Conservation (phyloP, 2,888 invertebrate genomes). For the Cantharis flavilabris region DNA sequence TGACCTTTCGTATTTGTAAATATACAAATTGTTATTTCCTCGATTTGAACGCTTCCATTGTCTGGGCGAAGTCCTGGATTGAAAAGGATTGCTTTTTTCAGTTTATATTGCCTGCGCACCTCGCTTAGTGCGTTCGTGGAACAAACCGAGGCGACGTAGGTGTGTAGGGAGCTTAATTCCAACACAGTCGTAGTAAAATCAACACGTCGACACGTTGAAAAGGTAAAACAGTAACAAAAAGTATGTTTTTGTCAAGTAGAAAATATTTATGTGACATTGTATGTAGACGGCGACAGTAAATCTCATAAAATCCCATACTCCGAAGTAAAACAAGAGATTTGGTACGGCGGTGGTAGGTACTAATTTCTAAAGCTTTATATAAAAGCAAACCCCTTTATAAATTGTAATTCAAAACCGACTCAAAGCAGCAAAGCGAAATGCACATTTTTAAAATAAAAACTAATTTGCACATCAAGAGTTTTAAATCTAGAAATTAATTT, state of each 20-base stretch:
- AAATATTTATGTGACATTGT: constrained; percentile 3
- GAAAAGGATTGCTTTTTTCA: no score
- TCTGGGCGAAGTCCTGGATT: no score
- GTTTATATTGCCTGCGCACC: no score
- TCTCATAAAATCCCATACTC: neutral
- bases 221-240: neutral
- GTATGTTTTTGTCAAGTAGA: neutral
- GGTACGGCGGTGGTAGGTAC: neutral
- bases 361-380: constrained; percentile 1
- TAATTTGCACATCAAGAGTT: neutral
- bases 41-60: no score
- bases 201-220: neutral
- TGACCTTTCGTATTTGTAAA: no score
- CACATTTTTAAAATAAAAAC: neutral
- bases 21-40: no score
- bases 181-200: neutral
- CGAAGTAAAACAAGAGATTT: neutral
- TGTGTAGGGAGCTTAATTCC: neutral
- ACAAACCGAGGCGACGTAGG: neutral
- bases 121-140: neutral
- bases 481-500: neutral
- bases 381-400: neutral
- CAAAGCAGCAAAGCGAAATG: neutral
- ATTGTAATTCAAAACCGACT: neutral
- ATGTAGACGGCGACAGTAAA: neutral